Conservation (phyloP, 2,797 vertebrate genomes). For the Tachyglossus aculeatus region DNA sequence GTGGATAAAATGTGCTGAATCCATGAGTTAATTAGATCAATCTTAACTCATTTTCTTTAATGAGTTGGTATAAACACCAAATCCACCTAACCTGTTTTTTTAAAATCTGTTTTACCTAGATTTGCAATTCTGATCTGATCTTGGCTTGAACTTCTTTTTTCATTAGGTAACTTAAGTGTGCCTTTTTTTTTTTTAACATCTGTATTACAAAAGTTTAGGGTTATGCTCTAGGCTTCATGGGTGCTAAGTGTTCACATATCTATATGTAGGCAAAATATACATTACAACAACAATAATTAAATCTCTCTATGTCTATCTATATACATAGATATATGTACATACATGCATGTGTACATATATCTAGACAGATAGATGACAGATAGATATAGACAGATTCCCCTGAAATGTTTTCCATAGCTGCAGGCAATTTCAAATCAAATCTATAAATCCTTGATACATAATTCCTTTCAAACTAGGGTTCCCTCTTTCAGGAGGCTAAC, state of each 20-base stretch:
- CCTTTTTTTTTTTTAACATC: background rate
- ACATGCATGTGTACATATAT: too few relatives aligned
- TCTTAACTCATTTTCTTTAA: slow-evolving; percentile 61
- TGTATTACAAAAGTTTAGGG: background rate
- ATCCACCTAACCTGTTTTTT: slow-evolving; percentile 44
- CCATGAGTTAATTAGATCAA: slow-evolving; percentile 54
- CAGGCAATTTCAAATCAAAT: slow-evolving; percentile 32
- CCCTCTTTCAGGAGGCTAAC: slow-evolving; percentile 51
- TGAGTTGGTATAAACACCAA: slow-evolving; percentile 3
- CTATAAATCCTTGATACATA: slow-evolving; percentile 5
- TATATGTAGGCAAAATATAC: too few relatives aligned
- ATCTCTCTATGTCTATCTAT: too few relatives aligned
- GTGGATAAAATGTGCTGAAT: slow-evolving; percentile 28
- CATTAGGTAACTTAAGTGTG: too few relatives aligned
- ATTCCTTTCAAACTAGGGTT: slow-evolving; percentile 19
- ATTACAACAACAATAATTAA: too few relatives aligned
- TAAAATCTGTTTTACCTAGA: slow-evolving; percentile 10
- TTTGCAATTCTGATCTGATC: background rate
- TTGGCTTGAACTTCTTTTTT: background rate
- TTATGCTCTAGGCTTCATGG: background rate
- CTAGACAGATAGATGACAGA: too few relatives aligned
- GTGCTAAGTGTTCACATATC: too few relatives aligned
- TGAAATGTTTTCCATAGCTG: slow-evolving; percentile 18
- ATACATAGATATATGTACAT: too few relatives aligned
- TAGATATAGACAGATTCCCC: too few relatives aligned